Conservation (phyloP, 2,888 invertebrate species). For the Caradrina kadenii region DNA sequence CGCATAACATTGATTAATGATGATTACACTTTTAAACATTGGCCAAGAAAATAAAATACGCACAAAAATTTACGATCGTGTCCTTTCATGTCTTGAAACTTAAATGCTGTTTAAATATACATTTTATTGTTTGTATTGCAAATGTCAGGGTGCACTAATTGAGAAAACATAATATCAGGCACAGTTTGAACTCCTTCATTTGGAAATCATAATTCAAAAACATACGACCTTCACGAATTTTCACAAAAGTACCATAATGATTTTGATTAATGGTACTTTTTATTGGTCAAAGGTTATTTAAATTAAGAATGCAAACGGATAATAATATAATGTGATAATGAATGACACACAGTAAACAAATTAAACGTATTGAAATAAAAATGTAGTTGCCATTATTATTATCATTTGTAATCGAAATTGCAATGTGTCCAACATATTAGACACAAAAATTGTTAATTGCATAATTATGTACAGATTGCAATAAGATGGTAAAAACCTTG, state of each 20-base stretch:
- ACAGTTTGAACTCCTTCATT: neutral
- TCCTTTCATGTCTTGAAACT: constrained; percentile 16
- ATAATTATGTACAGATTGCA: constrained; percentile 25
- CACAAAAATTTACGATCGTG: neutral
- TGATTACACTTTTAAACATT: neutral
- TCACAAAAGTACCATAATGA: no score
- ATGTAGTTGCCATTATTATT: neutral
- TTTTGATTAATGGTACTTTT: constrained; percentile 10
- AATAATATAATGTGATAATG: constrained; percentile 11
- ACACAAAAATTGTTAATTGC: constrained; percentile 11
- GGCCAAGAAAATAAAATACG: constrained; percentile 12
- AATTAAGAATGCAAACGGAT: constrained; percentile 23
- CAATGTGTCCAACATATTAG: constrained; percentile 3
- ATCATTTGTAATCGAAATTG: constrained; percentile 5
- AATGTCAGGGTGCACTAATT: constrained; percentile 36
- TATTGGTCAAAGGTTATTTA: constrained; percentile 8
- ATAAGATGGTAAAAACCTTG: constrained; percentile 44
- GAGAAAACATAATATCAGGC: constrained; percentile 1
- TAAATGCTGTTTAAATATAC: constrained; percentile 9
- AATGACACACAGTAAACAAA: neutral
- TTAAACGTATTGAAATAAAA: neutral
- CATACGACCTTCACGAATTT: neutral
- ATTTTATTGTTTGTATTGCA: constrained; percentile 6
- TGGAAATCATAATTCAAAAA: no score
- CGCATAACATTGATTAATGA: constrained; percentile 41